Evolutionary conservation across 2,888 invertebrate species (phyloP).

Genomic region (Priocnemis perturbator): DNA sequence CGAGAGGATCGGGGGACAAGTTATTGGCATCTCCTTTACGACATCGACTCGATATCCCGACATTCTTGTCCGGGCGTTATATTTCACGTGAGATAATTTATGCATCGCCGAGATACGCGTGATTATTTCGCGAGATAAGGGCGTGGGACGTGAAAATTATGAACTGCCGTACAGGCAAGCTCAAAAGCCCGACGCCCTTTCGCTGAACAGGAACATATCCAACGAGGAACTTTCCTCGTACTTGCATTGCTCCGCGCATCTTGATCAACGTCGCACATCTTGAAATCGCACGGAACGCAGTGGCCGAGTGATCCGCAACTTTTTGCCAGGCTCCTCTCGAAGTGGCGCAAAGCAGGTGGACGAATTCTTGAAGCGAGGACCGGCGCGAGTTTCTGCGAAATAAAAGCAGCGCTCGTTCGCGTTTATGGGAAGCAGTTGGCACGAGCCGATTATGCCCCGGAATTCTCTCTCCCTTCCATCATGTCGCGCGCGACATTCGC

Average conservation of each 20-base stretch:
- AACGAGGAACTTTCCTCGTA: no score
- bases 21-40: constrained; percentile 55
- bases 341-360: no score
- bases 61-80: constrained; percentile 50
- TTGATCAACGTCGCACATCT: no score
- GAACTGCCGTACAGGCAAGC: constrained; percentile 57
- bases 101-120: constrained; percentile 58
- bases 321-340: no score
- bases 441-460: no score
- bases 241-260: no score
- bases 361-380: no score
- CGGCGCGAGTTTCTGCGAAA: not conserved
- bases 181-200: constrained; percentile 41
- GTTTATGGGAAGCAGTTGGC: constrained; percentile 2
- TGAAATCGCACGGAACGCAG: no score
- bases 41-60: constrained; percentile 48
- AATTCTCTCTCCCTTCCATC: no score
- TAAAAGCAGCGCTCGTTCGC: constrained; percentile 11
- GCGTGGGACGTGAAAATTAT: constrained; percentile 68
- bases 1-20: constrained; percentile 33
- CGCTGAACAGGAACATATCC: not conserved
- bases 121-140: constrained; percentile 64
- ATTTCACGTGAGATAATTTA: constrained; percentile 63
- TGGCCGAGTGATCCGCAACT: no score
- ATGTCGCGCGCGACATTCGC: no score